These are phyloP conservation scores for Ectemnius continuus DNA, from an alignment of 2,888 invertebrate genomes.

Conservation along the genomic window DNA sequence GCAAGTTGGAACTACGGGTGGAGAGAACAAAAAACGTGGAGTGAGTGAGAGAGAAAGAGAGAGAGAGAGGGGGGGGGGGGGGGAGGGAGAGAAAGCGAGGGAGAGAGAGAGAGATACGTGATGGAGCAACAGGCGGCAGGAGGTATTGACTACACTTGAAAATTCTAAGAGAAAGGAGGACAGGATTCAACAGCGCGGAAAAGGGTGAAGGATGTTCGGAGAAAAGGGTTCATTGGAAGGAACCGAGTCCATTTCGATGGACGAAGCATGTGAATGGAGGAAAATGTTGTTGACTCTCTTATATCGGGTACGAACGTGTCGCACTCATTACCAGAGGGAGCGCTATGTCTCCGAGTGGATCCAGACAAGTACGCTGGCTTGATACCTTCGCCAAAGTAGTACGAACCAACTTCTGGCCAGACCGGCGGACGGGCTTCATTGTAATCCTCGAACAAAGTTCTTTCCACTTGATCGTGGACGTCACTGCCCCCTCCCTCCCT, in stretches of 20 bases:
- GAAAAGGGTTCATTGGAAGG: too few relatives aligned
- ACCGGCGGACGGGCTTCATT: not conserved
- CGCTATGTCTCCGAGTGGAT: slow-evolving; percentile 7
- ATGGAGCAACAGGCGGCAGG: slow-evolving; percentile 57
- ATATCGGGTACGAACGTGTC: slow-evolving; percentile 24
- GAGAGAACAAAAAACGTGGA: slow-evolving; percentile 7
- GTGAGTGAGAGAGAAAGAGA: not conserved
- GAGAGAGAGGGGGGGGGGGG: not conserved
- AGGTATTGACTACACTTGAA: slow-evolving; percentile 56
- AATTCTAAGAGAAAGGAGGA: slow-evolving; percentile 30
- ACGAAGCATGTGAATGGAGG: slow-evolving; percentile 2
- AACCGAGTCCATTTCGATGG: too few relatives aligned
- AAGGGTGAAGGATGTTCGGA: too few relatives aligned
- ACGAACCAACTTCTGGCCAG: not conserved
- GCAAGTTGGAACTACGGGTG: slow-evolving; percentile 11
- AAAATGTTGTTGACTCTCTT: slow-evolving; percentile 28
- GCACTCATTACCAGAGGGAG: slow-evolving; percentile 34
- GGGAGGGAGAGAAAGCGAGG: not conserved
- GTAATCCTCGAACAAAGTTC: too few relatives aligned
- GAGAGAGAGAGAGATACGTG: slow-evolving; percentile 32
- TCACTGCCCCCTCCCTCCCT: too few relatives aligned
- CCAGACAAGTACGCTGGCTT: not conserved
- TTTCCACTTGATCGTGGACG: too few relatives aligned
- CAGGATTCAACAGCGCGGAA: too few relatives aligned
- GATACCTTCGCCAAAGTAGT: not conserved